A percentile compares a stretch with the other conserved stretches of the same genome.
These are phyloP conservation scores for Tachina fera DNA, from an alignment of 2,888 invertebrate species.

Conservation along the genomic window DNA sequence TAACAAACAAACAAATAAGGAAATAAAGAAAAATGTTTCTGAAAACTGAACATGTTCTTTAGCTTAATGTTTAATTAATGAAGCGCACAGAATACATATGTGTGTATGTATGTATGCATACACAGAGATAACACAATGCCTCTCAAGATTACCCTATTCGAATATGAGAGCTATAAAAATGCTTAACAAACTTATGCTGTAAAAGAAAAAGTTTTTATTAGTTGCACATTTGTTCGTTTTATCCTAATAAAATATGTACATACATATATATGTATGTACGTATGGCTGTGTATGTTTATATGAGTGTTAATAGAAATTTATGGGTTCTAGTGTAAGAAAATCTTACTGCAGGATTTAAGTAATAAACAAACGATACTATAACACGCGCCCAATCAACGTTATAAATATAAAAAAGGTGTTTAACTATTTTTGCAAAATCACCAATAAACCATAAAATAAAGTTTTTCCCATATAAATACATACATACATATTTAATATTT, in stretches of 20 bases:
- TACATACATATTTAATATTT: too few species aligned
- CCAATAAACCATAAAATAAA: not conserved
- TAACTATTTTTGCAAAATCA: not conserved
- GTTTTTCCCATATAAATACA: too few species aligned
- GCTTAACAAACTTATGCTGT: not conserved
- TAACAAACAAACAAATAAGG: too few species aligned
- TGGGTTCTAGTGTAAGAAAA: not conserved
- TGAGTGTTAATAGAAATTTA: not conserved
- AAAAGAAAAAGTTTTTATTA: conserved; percentile 21
- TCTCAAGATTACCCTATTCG: not conserved
- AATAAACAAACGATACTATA: too few species aligned
- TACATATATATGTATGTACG: too few species aligned
- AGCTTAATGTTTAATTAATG: conserved; percentile 18
- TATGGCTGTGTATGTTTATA: too few species aligned
- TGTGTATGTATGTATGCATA: not conserved
- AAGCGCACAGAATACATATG: not conserved
- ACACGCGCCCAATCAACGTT: not conserved
- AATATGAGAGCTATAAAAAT: not conserved
- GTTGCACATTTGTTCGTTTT: not conserved
- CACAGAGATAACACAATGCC: not conserved
- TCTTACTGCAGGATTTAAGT: not conserved
- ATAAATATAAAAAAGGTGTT: conserved; percentile 9
- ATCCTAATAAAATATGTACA: not conserved
- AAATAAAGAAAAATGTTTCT: not conserved
- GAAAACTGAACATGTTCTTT: conserved; percentile 4